Evolutionary conservation across 1,140 invertebrate genomes (phyloP), one percentile per base, ranked within the genome.

Genomic region (Nasonia vitripennis): DNA sequence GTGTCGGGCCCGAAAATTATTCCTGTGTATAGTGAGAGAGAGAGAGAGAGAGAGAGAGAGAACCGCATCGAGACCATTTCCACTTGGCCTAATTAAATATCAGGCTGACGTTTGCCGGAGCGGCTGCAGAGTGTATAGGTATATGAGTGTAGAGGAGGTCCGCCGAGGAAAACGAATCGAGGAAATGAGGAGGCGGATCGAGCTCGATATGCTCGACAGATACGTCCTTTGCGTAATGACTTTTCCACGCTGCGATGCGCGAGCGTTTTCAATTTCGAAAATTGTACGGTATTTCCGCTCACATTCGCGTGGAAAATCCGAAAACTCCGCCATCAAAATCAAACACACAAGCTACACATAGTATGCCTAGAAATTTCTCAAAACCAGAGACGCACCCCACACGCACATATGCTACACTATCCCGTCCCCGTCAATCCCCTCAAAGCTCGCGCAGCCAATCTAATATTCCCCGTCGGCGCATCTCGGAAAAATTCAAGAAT

Each of bases 1-100:
- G 14, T 55, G 20, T 62, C 86, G 84, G 83, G 85, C 79, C 87
- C 87, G 89, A 91, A 90, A 91, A 91, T 91, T 90, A 92, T 90
- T 90, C 89, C 87, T 88, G 83, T 86, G 10, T 45, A 87, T 14
- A 77, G 73, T 70, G 78, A 81, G 73, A 27, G 27, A 77, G 23
- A 51, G 55, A 41, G 67, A 37, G 37, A 67, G 62, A 67, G 62
- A 67, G 62, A 67, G 62, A 70, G 20, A 31, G 70, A 73, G 70
- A 71, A 6, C n/a, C 23, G 20, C 70, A 71, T 34, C 23, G 70
- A 0, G 70, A 48, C 17, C 14, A 77, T 45, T 79, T 68, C 70
- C 71, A 80, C 84, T 80, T 80, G 71, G 79, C 73, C 78, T 55
- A 73, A 77, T 77, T 75, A 74, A 62, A 62, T 55, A 75, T 67